Conservation (phyloP, 1,140 invertebrate species). For the Drosophila bipectinata region DNA sequence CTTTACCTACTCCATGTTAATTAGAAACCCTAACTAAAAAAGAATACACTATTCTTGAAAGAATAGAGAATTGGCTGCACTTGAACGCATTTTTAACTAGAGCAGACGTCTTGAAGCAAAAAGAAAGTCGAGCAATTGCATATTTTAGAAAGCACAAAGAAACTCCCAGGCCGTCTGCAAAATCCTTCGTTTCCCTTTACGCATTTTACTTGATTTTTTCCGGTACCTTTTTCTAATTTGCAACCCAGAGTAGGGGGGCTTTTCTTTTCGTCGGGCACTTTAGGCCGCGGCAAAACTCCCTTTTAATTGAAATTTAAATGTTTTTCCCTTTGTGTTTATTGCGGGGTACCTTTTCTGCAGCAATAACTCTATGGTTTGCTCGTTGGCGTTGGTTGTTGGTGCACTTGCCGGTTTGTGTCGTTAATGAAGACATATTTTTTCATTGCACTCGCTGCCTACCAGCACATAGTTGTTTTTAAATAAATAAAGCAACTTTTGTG, state of each 20-base stretch:
- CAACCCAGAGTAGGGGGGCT: constrained; percentile 22
- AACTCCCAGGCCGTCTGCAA: constrained; percentile 9
- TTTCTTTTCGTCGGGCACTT: constrained; percentile 49
- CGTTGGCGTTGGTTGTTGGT: constrained; percentile 70
- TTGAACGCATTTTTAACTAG: constrained; percentile 35
- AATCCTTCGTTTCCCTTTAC: constrained; percentile 50
- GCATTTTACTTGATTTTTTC: constrained; percentile 51
- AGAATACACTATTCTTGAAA: neutral
- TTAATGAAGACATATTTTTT: constrained; percentile 82
- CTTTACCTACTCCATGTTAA: constrained; percentile 10
- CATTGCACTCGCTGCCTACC: constrained; percentile 47
- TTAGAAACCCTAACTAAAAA: constrained; percentile 9
- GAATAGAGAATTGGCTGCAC: constrained; percentile 8
- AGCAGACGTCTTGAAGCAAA: constrained; percentile 27
- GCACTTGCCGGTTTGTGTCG: constrained; percentile 66
- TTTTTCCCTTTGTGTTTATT: constrained; percentile 75
- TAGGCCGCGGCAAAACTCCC: constrained; percentile 56
- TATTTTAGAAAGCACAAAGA: constrained; percentile 51
- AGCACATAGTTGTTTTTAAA: constrained; percentile 63
- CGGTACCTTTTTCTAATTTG: constrained; percentile 71
- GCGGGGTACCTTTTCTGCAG: constrained; percentile 20
- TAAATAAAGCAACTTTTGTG: constrained; percentile 82
- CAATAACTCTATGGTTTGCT: constrained; percentile 47
- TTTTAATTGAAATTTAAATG: constrained; percentile 83
- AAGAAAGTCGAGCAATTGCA: constrained; percentile 40